Evolutionary conservation across 2,113 vertebrate genomes (phyloP), one percentile per base, ranked within the genome.

Genomic region (Oxyura jamaicensis): DNA sequence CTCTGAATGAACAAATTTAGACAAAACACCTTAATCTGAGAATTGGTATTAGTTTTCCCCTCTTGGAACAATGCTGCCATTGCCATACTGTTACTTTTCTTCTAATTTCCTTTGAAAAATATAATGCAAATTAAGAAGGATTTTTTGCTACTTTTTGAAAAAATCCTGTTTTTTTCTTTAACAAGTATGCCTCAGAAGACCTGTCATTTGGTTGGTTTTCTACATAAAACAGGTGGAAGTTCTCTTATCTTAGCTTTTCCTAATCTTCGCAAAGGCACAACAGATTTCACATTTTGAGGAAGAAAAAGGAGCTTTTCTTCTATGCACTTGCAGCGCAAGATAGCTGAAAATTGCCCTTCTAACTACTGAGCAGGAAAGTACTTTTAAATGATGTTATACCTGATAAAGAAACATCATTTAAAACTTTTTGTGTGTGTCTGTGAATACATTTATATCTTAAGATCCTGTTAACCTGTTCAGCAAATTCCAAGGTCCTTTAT

Each of bases 31-130:
- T 66, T 6, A 2, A 58, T 73, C 23, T 22, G n/a, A 60, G 29
- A 60, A 4, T 2, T 68, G 3, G 0, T 69, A 52, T 78, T 74
- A 48, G 4, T 21, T 66, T 90, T 60, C 3, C 7, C 1, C 2
- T 87, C 36, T 59, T 73, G 55, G 16, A 66, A 67, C 4, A 88
- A 77, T n/a, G 12, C 14, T 81, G 14, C 3, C 10, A 12, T 72
- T 67, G 13, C 21, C 46, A 17, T 63, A 41, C 42, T 15, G 3
- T 60, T 1, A 29, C 58, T 83, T 88, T 90, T 58, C 11, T 35
- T 89, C 39, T 23, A 63, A 25, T 8, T 50, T 86, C 5, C 8
- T 81, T 84, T 82, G 35, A 67, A 91, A 77, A 91, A 46, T 59
- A 25, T 12, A 52, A 75, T 19, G 6, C 2, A 63, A 85, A 46